phyloP scores from a whole-genome alignment of 2,797 vertebrate species.

The Gallinago stenura region DNA sequence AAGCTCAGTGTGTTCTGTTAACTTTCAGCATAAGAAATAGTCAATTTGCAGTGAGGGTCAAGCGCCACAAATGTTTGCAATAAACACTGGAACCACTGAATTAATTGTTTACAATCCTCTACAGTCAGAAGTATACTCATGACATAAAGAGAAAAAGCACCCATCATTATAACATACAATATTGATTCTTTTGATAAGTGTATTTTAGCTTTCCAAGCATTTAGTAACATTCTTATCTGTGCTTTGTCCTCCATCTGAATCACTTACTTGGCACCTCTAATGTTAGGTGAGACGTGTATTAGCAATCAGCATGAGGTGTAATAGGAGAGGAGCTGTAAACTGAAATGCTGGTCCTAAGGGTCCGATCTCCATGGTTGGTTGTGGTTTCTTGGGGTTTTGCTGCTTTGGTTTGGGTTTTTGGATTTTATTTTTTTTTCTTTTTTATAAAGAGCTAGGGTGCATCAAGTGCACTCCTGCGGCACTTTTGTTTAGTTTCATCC shows the following conservation, averaged over 20 bases:
- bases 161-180: fast-evolving
- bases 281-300: neutral
- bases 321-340: neutral
- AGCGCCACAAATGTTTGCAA: neutral
- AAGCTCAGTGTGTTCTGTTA: neutral
- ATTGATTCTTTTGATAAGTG: neutral
- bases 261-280: neutral
- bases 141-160: neutral
- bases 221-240: neutral
- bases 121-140: neutral
- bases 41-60: neutral
- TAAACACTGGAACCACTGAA: neutral
- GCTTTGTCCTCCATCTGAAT: neutral
- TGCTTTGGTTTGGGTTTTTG: too few species aligned
- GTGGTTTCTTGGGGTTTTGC: neutral
- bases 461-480: neutral
- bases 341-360: neutral
- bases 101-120: neutral
- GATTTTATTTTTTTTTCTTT: neutral
- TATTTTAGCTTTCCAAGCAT: neutral
- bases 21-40: neutral
- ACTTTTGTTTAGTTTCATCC: neutral
- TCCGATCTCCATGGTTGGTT: neutral
- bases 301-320: neutral
- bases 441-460: neutral